phyloP scores from a whole-genome alignment of 2,797 vertebrate species.

The Momotus momota region DNA sequence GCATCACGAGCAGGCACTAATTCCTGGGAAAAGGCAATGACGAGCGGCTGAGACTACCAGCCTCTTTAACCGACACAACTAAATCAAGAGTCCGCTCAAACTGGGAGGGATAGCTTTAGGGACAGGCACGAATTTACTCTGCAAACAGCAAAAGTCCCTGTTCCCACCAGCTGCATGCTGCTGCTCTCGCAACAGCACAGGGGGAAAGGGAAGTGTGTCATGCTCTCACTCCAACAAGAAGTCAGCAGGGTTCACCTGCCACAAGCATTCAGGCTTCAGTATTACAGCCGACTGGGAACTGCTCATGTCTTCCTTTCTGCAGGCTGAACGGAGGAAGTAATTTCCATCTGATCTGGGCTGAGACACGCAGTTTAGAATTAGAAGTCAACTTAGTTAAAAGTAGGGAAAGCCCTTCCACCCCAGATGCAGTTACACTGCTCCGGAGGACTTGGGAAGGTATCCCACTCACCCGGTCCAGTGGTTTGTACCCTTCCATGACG shows the following conservation, averaged over 20 bases:
- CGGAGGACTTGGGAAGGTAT: neutral
- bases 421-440: neutral
- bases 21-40: neutral
- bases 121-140: neutral
- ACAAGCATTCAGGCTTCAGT: neutral
- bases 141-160: neutral
- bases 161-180: neutral
- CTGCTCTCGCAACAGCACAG: neutral
- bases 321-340: neutral
- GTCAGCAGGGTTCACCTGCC: neutral
- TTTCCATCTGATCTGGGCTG: neutral
- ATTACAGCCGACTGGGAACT: neutral
- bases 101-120: rapidly evolving
- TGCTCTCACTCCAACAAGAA: neutral
- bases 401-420: neutral
- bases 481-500: neutral
- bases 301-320: neutral
- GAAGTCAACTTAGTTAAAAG: neutral
- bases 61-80: neutral
- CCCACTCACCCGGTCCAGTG: neutral
- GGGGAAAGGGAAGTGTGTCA: neutral
- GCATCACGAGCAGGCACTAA: neutral
- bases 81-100: neutral
- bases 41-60: neutral
- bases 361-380: neutral